Percentiles rank a stretch among this genome's conserved stretches.
Conservation (phyloP, 2,797 vertebrate genomes). For the Amblyopsis hoosieri region DNA sequence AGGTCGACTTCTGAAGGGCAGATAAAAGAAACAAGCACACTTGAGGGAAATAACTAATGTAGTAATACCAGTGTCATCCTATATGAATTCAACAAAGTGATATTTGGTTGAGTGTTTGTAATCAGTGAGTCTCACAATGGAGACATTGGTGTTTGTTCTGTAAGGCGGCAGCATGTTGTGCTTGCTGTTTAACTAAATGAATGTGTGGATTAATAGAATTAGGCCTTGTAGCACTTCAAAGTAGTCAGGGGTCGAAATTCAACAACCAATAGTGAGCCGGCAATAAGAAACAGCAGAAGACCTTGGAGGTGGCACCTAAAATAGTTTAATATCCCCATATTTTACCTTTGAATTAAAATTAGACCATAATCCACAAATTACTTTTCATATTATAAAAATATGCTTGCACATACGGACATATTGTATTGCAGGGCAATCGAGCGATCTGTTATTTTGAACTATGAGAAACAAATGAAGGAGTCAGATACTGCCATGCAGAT, state of each 20-base stretch:
- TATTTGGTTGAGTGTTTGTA: conserved; percentile 58
- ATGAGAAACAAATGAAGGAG: conserved; percentile 50
- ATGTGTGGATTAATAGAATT: conserved; percentile 51
- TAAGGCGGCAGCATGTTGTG: no score
- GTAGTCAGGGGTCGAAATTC: conserved; percentile 58
- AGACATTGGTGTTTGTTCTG: conserved; percentile 49
- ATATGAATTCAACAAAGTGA: conserved; percentile 61
- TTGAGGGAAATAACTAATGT: conserved; percentile 50
- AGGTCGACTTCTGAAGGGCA: conserved; percentile 64
- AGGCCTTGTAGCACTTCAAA: conserved; percentile 38
- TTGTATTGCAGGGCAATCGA: neutral
- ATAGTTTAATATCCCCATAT: conserved; percentile 61
- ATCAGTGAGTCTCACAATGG: conserved; percentile 45
- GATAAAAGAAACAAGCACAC: conserved; percentile 48
- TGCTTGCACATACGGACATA: conserved; percentile 17
- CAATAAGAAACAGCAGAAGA: conserved; percentile 56
- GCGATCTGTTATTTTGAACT: conserved; percentile 3
- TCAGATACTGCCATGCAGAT: conserved; percentile 46
- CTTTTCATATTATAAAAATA: conserved; percentile 56
- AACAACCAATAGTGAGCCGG: conserved; percentile 65
- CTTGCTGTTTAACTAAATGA: conserved; percentile 49
- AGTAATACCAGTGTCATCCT: conserved; percentile 41
- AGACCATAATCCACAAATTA: conserved; percentile 58
- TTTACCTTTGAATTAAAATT: conserved; percentile 66
- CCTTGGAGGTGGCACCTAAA: conserved; percentile 67